phyloP scores from a whole-genome alignment of 2,797 vertebrate species.

The Pipistrellus pygmaeus region DNA sequence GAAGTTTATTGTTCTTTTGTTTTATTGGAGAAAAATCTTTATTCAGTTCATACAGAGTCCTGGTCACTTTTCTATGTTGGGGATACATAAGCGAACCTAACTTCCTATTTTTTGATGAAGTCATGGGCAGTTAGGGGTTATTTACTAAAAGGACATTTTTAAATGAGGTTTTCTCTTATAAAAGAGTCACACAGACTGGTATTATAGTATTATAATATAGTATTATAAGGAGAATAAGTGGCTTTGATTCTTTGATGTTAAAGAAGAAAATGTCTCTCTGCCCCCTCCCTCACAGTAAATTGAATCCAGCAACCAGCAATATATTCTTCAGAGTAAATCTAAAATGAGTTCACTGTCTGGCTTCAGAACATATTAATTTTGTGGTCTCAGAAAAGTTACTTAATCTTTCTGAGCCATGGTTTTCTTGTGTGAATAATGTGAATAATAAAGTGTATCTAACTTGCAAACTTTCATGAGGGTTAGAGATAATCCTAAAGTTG shows the following conservation, averaged over 20 bases:
- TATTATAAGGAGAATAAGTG: constrained; percentile 41
- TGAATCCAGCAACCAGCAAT: constrained; percentile 55
- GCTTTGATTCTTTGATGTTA: constrained; percentile 53
- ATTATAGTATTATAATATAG: neutral
- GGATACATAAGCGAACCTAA: neutral
- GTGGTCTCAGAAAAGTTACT: constrained; percentile 25
- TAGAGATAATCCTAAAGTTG: neutral
- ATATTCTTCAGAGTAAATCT: constrained; percentile 47
- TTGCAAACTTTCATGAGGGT: neutral
- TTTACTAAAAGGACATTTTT: constrained; percentile 34
- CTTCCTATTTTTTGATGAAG: neutral
- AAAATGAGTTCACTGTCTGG: constrained; percentile 26
- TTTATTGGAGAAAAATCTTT: neutral
- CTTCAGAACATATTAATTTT: constrained; percentile 14
- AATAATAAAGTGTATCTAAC: constrained; percentile 8
- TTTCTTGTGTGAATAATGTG: constrained; percentile 24
- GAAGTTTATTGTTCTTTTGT: neutral
- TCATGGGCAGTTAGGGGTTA: neutral
- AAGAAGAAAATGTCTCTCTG: constrained; percentile 20
- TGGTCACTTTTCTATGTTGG: neutral
- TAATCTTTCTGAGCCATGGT: constrained; percentile 16
- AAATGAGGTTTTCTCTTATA: constrained; percentile 53
- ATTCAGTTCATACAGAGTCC: neutral
- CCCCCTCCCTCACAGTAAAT: neutral
- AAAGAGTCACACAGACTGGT: neutral